A percentile compares a stretch with the other conserved stretches of the same genome.
These are phyloP conservation scores for Dendrolimus houi DNA, from an alignment of 2,888 invertebrate genomes.

Conservation along the genomic window DNA sequence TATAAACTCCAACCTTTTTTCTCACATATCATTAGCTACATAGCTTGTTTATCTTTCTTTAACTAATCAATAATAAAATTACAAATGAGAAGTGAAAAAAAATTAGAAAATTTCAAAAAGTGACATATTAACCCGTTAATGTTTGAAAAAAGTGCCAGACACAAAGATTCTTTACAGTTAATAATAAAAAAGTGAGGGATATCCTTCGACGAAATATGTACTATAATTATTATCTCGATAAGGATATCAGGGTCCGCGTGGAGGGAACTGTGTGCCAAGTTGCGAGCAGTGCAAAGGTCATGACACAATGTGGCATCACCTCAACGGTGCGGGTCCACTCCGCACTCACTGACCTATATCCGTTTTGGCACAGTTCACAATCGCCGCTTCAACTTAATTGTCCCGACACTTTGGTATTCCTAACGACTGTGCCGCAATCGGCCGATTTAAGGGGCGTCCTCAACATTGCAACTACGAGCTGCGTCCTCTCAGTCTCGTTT, in stretches of 20 bases:
- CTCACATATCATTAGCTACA: too few species aligned
- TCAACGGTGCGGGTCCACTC: conserved; percentile 59
- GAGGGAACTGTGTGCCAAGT: conserved; percentile 33
- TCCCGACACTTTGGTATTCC: conserved; percentile 71
- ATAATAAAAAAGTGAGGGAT: too few species aligned
- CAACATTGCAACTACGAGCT: conserved; percentile 41
- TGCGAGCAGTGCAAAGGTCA: conserved; percentile 39
- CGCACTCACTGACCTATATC: conserved; percentile 68
- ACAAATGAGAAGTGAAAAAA: too few species aligned
- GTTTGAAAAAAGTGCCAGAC: too few species aligned
- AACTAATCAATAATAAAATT: too few species aligned
- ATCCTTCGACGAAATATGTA: too few species aligned
- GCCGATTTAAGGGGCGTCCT: conserved; percentile 63
- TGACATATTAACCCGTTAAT: too few species aligned
- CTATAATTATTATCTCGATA: too few species aligned
- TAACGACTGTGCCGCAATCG: conserved; percentile 73
- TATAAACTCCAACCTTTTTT: too few species aligned
- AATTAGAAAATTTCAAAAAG: too few species aligned
- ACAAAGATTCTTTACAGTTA: too few species aligned
- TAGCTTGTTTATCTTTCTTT: too few species aligned
- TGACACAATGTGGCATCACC: conserved; percentile 50
- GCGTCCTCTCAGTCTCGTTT: conserved; percentile 36
- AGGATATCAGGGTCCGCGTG: background rate
- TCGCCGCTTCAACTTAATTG: conserved; percentile 76
- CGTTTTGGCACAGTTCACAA: conserved; percentile 74